phyloP scores from a whole-genome alignment of 1,140 invertebrate genomes.

The Phenacoccus solenopsis region DNA sequence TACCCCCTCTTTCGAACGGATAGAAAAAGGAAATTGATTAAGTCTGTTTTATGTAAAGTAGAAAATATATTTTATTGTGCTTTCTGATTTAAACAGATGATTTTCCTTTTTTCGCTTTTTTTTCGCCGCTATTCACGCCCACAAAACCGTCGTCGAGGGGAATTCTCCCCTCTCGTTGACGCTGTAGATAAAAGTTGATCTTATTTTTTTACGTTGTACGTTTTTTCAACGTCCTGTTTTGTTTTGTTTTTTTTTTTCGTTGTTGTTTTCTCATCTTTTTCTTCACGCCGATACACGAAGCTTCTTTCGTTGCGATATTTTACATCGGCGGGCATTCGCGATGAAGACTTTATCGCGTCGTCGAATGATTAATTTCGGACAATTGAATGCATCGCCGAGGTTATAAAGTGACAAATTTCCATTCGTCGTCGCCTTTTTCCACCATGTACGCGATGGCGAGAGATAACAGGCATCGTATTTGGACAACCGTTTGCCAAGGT shows the following conservation, averaged over 20 bases:
- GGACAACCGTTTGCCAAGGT: too few species aligned
- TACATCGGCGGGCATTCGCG: too few species aligned
- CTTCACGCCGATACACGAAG: too few species aligned
- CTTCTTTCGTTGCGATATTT: too few species aligned
- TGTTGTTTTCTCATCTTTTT: background rate
- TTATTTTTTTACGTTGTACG: too few species aligned
- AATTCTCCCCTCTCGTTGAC: background rate
- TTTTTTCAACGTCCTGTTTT: background rate
- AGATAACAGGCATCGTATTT: too few species aligned
- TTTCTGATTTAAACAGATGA: conserved; percentile 17
- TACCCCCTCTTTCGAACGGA: background rate
- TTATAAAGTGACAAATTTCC: background rate
- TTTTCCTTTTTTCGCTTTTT: conserved; percentile 7
- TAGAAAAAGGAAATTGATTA: conserved; percentile 16
- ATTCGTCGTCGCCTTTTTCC: background rate
- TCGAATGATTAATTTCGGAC: background rate
- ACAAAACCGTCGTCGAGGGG: background rate
- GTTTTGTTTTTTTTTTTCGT: background rate
- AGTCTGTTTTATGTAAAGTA: conserved; percentile 18
- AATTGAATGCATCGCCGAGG: background rate
- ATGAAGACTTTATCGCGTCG: background rate
- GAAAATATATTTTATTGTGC: conserved; percentile 17
- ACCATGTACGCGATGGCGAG: background rate
- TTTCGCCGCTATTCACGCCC: background rate
- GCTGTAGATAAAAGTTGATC: background rate